A percentile compares a stretch with the other conserved stretches of the same genome.
Evolutionary conservation across 2,888 invertebrate species (phyloP).

Genomic region (Acanthosepion pharaonis): DNA sequence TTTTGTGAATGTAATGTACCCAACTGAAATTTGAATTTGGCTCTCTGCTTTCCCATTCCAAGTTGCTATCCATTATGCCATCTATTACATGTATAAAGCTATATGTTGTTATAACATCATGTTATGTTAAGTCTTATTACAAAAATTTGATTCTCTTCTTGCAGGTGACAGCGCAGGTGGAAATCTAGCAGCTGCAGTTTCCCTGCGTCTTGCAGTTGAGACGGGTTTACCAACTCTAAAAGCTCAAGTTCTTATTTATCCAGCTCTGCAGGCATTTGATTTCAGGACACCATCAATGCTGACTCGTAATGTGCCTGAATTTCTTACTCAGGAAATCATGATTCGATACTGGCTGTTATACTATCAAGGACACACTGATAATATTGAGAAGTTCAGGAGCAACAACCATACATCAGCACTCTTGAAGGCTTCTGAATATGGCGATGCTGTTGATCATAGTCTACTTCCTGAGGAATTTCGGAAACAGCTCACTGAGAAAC

Average conservation of each 20-base stretch:
- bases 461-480: slow-evolving; percentile 13
- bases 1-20: no score
- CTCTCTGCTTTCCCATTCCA: no score
- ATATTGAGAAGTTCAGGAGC: slow-evolving; percentile 56
- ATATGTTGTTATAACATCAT: background rate
- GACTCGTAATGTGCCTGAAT: slow-evolving; percentile 53
- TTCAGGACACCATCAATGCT: slow-evolving; percentile 65
- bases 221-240: slow-evolving; percentile 55
- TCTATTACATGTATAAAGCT: background rate
- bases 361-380: slow-evolving; percentile 52
- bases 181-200: slow-evolving; percentile 61
- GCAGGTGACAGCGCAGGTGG: slow-evolving; percentile 62
- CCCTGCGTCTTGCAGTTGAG: slow-evolving; percentile 58
- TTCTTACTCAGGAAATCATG: slow-evolving; percentile 55
- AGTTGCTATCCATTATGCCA: no score
- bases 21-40: no score
- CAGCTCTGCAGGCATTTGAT: slow-evolving; percentile 72
- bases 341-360: slow-evolving; percentile 55
- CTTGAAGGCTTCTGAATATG: slow-evolving; percentile 59
- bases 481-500: background rate
- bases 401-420: slow-evolving; percentile 62
- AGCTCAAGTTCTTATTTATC: slow-evolving; percentile 67
- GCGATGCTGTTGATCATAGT: background rate
- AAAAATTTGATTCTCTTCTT: background rate
- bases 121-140: background rate